These are phyloP conservation scores for Psophia crepitans DNA, from an alignment of 2,113 vertebrate genomes.

Conservation along the genomic window DNA sequence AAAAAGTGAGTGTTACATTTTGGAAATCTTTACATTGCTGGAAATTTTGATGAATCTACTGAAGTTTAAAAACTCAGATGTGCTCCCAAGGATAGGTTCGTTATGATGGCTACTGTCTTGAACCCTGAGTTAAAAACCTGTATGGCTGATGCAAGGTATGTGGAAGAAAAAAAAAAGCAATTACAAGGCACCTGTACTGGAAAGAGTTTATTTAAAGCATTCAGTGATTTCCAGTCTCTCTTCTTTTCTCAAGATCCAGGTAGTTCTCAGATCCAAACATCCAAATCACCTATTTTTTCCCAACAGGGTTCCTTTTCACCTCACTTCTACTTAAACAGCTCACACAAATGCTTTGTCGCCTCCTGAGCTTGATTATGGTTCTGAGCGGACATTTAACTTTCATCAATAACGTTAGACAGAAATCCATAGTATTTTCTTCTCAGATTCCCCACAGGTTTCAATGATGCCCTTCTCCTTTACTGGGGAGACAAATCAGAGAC, in stretches of 20 bases:
- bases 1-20: background rate
- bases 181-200: background rate
- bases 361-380: conserved; percentile 51
- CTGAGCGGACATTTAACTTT: conserved; percentile 25
- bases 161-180: background rate
- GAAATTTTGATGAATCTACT: background rate
- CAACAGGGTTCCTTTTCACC: background rate
- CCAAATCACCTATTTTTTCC: background rate
- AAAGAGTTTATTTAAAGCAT: background rate
- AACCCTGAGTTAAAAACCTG: background rate
- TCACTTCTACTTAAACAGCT: conserved; percentile 43
- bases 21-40: background rate
- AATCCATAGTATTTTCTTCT: conserved; percentile 60
- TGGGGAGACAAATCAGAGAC: conserved; percentile 35
- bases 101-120: background rate
- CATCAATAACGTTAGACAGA: conserved; percentile 37
- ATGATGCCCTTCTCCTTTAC: conserved; percentile 22
- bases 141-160: background rate
- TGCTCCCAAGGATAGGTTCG: background rate
- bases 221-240: background rate
- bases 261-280: background rate
- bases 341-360: background rate
- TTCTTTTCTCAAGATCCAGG: background rate
- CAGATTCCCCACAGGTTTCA: conserved; percentile 42
- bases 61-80: background rate